Conservation (phyloP, 2,888 invertebrate species). For the Tetramorium bicarinatum region DNA sequence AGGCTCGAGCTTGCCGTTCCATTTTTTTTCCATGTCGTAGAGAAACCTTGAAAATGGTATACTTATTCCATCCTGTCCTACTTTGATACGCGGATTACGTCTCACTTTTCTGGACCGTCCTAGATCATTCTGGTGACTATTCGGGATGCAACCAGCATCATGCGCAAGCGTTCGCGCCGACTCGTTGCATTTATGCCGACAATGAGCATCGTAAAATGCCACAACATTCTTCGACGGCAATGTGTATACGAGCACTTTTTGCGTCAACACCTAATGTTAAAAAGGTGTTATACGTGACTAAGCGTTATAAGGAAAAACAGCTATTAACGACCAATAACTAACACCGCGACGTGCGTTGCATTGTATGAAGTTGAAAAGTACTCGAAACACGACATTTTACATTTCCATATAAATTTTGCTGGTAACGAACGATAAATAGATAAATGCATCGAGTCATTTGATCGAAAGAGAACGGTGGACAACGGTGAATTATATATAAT, state of each 20-base stretch:
- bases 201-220: neutral
- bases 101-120: neutral
- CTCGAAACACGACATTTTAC: neutral
- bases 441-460: neutral
- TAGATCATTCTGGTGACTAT: neutral
- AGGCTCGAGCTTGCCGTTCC: neutral
- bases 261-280: neutral
- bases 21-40: slow-evolving; percentile 3
- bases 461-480: neutral
- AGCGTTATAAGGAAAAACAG: slow-evolving; percentile 1
- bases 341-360: neutral
- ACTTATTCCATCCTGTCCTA: neutral
- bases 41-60: slow-evolving; percentile 17
- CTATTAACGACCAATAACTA: slow-evolving; percentile 6
- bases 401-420: neutral
- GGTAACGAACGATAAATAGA: neutral
- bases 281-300: slow-evolving; percentile 24
- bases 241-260: neutral
- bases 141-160: neutral
- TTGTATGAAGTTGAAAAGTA: neutral
- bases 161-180: slow-evolving; percentile 4
- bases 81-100: neutral
- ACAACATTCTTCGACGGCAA: neutral
- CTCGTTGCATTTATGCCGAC: neutral
- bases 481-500: neutral